Evolutionary conservation across 2,797 vertebrate species (phyloP).

Genomic region (Gallirallus australis): DNA sequence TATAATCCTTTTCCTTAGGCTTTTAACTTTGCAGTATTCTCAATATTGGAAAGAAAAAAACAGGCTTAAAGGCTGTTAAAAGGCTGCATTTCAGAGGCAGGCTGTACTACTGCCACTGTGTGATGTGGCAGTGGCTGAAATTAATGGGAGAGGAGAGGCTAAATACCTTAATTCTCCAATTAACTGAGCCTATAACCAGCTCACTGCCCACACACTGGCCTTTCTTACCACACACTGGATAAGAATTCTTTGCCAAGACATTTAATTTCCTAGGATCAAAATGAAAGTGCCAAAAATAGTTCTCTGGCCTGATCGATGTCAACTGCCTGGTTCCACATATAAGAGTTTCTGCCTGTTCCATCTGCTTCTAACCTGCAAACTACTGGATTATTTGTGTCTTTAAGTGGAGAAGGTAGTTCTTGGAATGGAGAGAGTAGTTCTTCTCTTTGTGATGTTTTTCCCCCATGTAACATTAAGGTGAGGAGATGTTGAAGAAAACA

Average conservation of each 20-base stretch:
- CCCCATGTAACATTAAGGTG: background rate
- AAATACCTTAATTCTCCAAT: background rate
- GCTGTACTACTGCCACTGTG: background rate
- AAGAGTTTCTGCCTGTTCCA: background rate
- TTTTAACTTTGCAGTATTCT: background rate
- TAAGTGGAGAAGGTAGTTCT: background rate
- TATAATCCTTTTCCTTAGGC: background rate
- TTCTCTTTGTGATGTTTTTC: background rate
- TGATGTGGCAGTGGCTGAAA: background rate
- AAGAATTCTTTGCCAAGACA: background rate
- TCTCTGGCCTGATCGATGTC: background rate
- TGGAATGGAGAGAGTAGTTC: background rate
- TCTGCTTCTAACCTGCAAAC: background rate
- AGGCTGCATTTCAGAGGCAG: background rate
- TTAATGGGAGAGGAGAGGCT: background rate
- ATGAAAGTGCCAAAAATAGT: background rate
- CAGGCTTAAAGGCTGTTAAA: background rate
- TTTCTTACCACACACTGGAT: background rate
- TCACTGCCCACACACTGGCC: background rate
- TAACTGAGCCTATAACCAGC: constrained; percentile 27
- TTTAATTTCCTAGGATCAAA: background rate
- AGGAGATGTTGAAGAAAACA: background rate
- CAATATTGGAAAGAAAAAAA: background rate
- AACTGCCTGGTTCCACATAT: background rate
- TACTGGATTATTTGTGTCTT: background rate